Evolutionary conservation across 2,888 invertebrate genomes (phyloP), one percentile per base, ranked within the genome.

Genomic region (Mimumesa dahlbomi): DNA sequence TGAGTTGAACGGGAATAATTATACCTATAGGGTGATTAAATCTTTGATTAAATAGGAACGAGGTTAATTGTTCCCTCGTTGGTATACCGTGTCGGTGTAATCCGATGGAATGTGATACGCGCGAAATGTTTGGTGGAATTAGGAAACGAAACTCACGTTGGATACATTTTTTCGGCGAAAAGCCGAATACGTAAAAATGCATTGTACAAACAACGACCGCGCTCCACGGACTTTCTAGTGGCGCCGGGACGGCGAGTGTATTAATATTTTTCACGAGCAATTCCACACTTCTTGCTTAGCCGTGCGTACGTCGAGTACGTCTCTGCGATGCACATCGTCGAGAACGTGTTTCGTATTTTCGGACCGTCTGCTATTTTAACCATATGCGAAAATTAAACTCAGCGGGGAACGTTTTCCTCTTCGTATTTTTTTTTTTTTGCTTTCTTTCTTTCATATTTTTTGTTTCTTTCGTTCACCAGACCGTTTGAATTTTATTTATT

Each of bases 181-280:
- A 18, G 14, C 4, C 36, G n/a, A 21, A 36, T 31, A 54, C 49
- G 48, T 42, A 49, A 62, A 54, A 49, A 54, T 45, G 14, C 21
- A 42, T 34, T 34, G 43, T 9, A 25, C 29, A 25, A n/a, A n/a
- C n/a, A n/a, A n/a, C n/a, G n/a, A n/a, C n/a, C n/a, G n/a, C n/a
- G n/a, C 50, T 19, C 16, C 46, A 29, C 45, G 46, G 40, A 53
- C 46, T 64, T 57, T 40, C 42, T 57, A 22, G 1, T 7, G 18
- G 3, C 19, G n/a, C 16, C 9, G 22, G 63, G 45, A 36, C 21
- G 25, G 16, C 22, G 40, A 16, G 46, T 22, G 7, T 53, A 52
- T 64, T 53, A 58, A 64, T 53, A 48, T 59, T 57, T 48, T 45
- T 50, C 16, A n/a, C 19, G 21, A 36, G 43, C 34, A 43, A 46